Conservation (phyloP, 1,140 invertebrate species). For the Drosophila littoralis region DNA sequence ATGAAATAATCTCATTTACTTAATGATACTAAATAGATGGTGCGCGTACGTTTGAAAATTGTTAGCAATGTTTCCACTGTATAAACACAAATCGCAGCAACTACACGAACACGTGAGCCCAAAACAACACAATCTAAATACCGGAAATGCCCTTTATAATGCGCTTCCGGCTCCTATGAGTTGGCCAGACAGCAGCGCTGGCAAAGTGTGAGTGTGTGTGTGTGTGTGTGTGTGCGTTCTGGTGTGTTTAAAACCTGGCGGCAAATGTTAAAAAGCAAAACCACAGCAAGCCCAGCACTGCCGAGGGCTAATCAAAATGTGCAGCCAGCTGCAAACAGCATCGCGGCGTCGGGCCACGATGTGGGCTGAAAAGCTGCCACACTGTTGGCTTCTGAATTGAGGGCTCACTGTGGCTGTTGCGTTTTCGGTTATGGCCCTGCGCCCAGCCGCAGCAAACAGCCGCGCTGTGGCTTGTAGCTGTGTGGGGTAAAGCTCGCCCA, state of each 20-base stretch:
- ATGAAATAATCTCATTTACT: no score
- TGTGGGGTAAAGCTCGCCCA: slow-evolving; percentile 4
- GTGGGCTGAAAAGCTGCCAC: slow-evolving; percentile 28
- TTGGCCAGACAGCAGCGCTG: slow-evolving; percentile 49
- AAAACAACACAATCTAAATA: slow-evolving; percentile 63
- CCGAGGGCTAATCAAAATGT: slow-evolving; percentile 76
- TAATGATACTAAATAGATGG: no score
- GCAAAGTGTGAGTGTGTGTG: background rate
- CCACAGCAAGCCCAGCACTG: slow-evolving; percentile 42
- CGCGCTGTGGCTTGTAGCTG: slow-evolving; percentile 9
- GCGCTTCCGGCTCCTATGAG: slow-evolving; percentile 75
- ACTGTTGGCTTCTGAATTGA: slow-evolving; percentile 10
- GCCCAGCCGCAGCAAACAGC: slow-evolving; percentile 41
- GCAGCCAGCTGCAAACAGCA: slow-evolving; percentile 68
- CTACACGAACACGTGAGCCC: background rate
- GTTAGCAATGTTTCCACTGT: no score
- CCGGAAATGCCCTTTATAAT: slow-evolving; percentile 80
- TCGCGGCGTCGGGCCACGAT: background rate
- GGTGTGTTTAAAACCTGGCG: slow-evolving; percentile 38
- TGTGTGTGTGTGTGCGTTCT: slow-evolving; percentile 10
- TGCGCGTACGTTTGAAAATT: no score
- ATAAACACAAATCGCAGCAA: background rate
- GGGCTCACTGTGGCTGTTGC: background rate
- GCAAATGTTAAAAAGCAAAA: slow-evolving; percentile 64
- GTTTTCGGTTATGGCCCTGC: background rate